Base-by-base conservation (phyloP, 2,113 vertebrate species). In the Proteles cristata region DNA sequence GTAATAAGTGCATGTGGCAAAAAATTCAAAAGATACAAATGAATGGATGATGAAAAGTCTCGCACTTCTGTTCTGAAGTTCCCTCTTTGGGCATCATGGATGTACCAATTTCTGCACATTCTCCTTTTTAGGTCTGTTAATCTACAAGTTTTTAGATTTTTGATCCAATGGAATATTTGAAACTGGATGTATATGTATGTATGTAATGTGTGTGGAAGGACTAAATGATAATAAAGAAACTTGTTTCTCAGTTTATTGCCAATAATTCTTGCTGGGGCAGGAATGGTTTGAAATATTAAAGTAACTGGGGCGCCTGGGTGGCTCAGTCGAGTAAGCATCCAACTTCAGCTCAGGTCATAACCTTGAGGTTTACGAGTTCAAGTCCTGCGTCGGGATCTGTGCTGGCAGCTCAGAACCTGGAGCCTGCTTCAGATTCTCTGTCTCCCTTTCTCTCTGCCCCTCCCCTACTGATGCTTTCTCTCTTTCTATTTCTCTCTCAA, bases 201-300 rank as follows among this genome's bases (percentile, higher is more conserved):
- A 21, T 89, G n/a, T 74, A 93, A 88, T 93, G 43, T 74, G 21
- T 68, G 85, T 23, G 23, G 9, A n/a, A 61, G 7, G 4, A 68
- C 76, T 23, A 73, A 88, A 88, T 63, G 53, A 94, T 74, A 85
- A 90, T 93, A 83, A 97, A 94, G 88, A 97, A 95, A 92, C 88
- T 39, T 55, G 1, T 69, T 53, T 76, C n/a, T 86, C n/a, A 7
- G 15, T 88, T 96, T 69, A 91, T 93, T 94, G 85, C 66, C 73
- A 90, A 0, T 96, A 85, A 94, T 92, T 88, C 77, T 95, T 91
- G 63, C 89, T 79, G 80, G 53, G 55, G 31, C 66, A 89, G 21
- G 63, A 79, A 92, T 39, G 26, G 73, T 91, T 94, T 96, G 86
- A 58, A 96, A 82, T 85, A 92, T 79, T 79, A 71, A 93, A 84